Conservation (phyloP, 35 echinoderm and acorn worm species). For the Apostichopus parvimensis region DNA sequence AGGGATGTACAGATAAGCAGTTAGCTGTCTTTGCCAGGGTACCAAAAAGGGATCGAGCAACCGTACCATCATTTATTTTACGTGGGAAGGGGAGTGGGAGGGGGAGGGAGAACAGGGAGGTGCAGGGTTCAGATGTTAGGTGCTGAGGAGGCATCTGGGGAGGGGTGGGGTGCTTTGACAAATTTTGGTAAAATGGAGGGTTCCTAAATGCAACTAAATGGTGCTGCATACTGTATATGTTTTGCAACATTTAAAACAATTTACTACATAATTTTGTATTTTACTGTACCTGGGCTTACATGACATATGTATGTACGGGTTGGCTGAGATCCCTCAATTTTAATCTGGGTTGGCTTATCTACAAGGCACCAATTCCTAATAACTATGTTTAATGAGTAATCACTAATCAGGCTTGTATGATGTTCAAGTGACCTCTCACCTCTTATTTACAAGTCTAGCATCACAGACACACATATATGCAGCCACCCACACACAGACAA, state of each 20-base stretch:
- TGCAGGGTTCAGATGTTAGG: not conserved
- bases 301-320: no score
- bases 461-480: not conserved
- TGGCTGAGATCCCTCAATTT: no score
- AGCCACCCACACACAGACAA: no score
- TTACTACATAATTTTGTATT: no score
- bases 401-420: no score
- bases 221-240: no score
- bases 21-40: not conserved
- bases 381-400: no score
- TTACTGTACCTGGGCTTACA: no score
- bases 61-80: not conserved
- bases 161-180: not conserved
- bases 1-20: not conserved
- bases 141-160: not conserved
- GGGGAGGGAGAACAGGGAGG: not conserved
- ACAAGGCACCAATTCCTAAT: no score
- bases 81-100: not conserved
- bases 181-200: not conserved
- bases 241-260: no score
- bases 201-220: no score
- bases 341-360: no score
- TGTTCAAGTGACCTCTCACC: not conserved
- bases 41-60: not conserved
- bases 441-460: not conserved